phyloP scores from a whole-genome alignment of 2,888 invertebrate genomes.

The Lithophane leautieri region DNA sequence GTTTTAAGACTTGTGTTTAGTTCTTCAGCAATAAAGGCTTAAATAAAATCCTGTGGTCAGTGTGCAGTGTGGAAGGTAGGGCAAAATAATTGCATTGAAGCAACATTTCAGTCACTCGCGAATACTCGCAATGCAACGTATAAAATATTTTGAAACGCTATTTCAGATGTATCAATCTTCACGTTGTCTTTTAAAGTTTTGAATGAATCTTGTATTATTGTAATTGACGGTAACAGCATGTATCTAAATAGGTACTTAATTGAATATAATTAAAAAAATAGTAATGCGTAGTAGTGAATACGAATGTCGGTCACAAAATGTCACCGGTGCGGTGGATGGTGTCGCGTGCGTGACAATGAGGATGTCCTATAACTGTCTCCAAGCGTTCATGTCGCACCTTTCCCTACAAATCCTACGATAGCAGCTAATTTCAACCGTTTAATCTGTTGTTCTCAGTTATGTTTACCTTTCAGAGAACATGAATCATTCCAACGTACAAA shows the following conservation, averaged over 20 bases:
- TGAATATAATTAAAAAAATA: conserved; percentile 10
- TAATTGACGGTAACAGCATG: background rate
- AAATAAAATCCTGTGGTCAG: background rate
- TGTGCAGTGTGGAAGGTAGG: background rate
- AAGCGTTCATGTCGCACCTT: conserved; percentile 27
- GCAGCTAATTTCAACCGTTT: conserved; percentile 17
- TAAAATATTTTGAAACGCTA: background rate
- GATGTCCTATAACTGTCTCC: conserved; percentile 37
- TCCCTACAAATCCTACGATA: conserved; percentile 10
- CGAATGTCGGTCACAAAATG: conserved; percentile 36
- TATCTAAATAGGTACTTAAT: conserved; percentile 1
- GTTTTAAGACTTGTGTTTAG: no score
- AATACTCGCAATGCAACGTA: background rate
- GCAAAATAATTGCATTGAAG: background rate
- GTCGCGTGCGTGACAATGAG: conserved; percentile 22
- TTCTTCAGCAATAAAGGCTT: no score
- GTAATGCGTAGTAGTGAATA: conserved; percentile 2
- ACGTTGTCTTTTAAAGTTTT: background rate
- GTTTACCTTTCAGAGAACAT: conserved; percentile 30
- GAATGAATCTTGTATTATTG: background rate
- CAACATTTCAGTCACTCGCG: background rate
- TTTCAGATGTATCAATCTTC: background rate
- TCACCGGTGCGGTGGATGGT: background rate
- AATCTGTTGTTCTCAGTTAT: conserved; percentile 14
- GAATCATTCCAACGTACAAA: conserved; percentile 41